phyloP scores from a whole-genome alignment of 92 coral and sea anemone species.

The Parazoanthus darwini region DNA sequence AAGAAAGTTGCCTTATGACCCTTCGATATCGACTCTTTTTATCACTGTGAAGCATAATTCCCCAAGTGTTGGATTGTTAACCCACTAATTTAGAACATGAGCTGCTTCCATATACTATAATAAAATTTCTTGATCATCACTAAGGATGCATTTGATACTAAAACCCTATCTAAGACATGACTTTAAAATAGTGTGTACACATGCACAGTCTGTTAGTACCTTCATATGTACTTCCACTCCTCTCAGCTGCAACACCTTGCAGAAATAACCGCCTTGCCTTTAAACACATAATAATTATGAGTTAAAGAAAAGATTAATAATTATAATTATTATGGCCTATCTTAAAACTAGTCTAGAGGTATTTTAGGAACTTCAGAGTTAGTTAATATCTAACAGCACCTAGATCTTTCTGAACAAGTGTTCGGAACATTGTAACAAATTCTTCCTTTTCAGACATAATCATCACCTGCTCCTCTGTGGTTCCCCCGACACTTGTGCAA shows the following conservation, averaged over 20 bases:
- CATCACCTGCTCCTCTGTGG: conserved; percentile 8
- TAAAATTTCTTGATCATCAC: background rate
- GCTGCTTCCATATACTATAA: background rate
- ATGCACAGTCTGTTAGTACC: conserved; percentile 46
- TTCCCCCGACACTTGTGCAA: conserved; percentile 1
- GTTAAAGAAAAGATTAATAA: background rate
- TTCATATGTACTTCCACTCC: conserved; percentile 79
- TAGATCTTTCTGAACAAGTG: too few relatives aligned
- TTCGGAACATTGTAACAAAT: too few relatives aligned
- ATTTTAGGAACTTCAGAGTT: too few relatives aligned
- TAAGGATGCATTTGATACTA: background rate
- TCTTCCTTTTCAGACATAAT: too few relatives aligned
- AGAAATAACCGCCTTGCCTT: conserved; percentile 81
- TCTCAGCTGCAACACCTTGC: conserved; percentile 82
- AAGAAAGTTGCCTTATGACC: too few relatives aligned
- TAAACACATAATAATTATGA: background rate
- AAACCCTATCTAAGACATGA: too few relatives aligned
- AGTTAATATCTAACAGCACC: too few relatives aligned
- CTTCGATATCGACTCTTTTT: too few relatives aligned
- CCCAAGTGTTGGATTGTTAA: too few relatives aligned
- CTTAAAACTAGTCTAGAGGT: background rate
- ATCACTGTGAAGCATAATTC: too few relatives aligned
- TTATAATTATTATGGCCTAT: background rate
- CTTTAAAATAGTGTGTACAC: too few relatives aligned
- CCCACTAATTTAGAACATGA: too few relatives aligned